Evolutionary conservation across 23 tunicate species (phyloP), one percentile per base, ranked within the genome.

Genomic region (Halocynthia roretzi): DNA sequence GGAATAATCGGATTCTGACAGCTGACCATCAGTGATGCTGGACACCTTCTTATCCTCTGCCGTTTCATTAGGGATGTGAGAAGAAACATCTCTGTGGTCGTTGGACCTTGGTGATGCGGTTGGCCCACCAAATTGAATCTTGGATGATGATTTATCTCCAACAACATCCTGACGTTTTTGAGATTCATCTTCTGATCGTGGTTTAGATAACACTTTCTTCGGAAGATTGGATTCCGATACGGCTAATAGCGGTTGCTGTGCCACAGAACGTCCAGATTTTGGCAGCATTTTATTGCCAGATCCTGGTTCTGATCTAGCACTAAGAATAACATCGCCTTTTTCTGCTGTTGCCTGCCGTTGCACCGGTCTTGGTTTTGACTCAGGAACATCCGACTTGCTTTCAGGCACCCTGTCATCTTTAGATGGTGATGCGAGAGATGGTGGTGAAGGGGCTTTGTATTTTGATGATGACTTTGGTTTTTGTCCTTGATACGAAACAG

Each of bases 391-490:
- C 10, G 70, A 20, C 31, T 65, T 48, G 70, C 22, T 65, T 65
- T 40, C 49, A 20, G 6, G 6, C 22, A 15, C 49, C 10, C 49
- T 40, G 31, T 65, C 70, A 65, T 65, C 17, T 8, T n/a, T 15
- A 15, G 31, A 9, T 15, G 70, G 70, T 65, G 70, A 65, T 48
- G 70, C 22, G 0, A 64, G 78, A 18, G 75, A 54, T 8, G 75
- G 75, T 18, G 78, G 78, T 17, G 78, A 64, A 8, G 78, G 78
- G 8, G 78, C 78, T 74, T 74, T 74, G 63, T 74, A 74, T 18
- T 74, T 74, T 54, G 78, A 50, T 53, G 78, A 74, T 8, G 78
- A 64, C 56, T 74, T 74, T 54, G 63, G 63, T 31, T 74, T 70
- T 20, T 23, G 49, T 4, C 48, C 75, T 70, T 19, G n/a, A 31